Base-by-base conservation (phyloP, 2,113 vertebrate genomes). In the Macquaria australasica region DNA sequence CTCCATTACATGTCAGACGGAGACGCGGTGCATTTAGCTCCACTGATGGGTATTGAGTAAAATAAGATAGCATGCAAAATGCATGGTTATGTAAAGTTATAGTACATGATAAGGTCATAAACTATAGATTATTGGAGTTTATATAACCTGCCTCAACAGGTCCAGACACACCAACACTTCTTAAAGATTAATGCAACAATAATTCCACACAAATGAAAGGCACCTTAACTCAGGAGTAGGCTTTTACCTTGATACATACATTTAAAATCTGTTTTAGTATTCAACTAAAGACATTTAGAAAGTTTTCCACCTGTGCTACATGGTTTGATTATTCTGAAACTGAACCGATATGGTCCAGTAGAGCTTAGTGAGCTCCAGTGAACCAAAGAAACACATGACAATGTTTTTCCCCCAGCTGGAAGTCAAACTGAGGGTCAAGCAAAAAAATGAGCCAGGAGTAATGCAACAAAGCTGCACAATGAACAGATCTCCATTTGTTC, bases 341-440 rank as follows among this genome's bases (percentile, higher is more conserved):
- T 31, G 21, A 60, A 59, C 5, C 55, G 51, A 73, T 73, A 73
- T 20, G 70, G 45, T 64, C 6, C 66, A 78, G 67, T 73, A 58
- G 73, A 60, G 25, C 50, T 50, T 20, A 78, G 43, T 50, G 12
- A 76, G 51, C 71, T 80, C 58, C 73, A 86, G 62, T 70, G 80
- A 85, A 80, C 71, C 80, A 63, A 28, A 70, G 62, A 77, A 86
- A 70, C 70, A 85, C 70, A 63, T 79, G 75, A 79, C 66, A 55
- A 62, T 82, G 82, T 79, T 88, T 86, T 64, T 48, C 41, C 25
- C 55, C 9, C 11, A 76, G 59, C 18, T 82, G n/a, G 55, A 71
- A 74, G 64, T 31, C 68, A 85, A 81, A 53, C 1, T 64, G 14
- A 84, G 15, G 72, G 60, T 63, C 37, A 43, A 50, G 41, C 18